Base-by-base conservation (phyloP, 2,113 vertebrate genomes). In the Corythornis madagascariensis region DNA sequence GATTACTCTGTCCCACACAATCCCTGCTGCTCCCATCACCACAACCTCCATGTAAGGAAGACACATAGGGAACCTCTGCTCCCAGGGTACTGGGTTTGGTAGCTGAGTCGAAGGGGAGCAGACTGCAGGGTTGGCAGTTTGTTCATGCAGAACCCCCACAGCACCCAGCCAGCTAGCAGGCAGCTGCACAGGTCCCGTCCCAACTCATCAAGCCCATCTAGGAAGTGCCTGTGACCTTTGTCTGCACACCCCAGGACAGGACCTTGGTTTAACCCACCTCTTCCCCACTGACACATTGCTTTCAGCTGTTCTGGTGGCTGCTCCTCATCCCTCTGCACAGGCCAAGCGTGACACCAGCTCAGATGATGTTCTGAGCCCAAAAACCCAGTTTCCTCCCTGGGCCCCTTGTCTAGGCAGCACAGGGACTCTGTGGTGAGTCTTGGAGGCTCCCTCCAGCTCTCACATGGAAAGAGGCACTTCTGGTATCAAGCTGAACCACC, bases 151-250 rank as follows among this genome's bases (percentile, higher is more conserved):
- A 69, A 29, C n/a, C 53, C 22, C 26, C 9, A 12, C 3, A 2
- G 69, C 25, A 11, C 2, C 6, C 35, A 61, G 1, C 0, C 1
- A 5, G 3, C 33, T 2, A 4, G 13, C 3, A 0, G 0, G 42
- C 38, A 74, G 47, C 38, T 33, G 35, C 3, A 0, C 6, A 2
- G 53, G 29, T 50, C 28, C 29, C 9, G 24, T 19, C 45, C 33
- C 5, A 2, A 45, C 38, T 31, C 14, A 2, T 12, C 50, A 26
- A 16, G 15, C 50, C 55, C 18, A 13, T 17, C 7, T 1, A 15
- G 29, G 72, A 71, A 12, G 17, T 25, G 70, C 10, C 24, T 6
- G 0, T 26, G 9, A 1, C 0, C 0, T n/a, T 35, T 48, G 63
- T 45, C 70, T 0, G 0, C 40, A 29, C 1, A 0, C 17, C 38